Evolutionary conservation across 2,113 vertebrate genomes (phyloP).

Genomic region (Xiphophorus couchianus): DNA sequence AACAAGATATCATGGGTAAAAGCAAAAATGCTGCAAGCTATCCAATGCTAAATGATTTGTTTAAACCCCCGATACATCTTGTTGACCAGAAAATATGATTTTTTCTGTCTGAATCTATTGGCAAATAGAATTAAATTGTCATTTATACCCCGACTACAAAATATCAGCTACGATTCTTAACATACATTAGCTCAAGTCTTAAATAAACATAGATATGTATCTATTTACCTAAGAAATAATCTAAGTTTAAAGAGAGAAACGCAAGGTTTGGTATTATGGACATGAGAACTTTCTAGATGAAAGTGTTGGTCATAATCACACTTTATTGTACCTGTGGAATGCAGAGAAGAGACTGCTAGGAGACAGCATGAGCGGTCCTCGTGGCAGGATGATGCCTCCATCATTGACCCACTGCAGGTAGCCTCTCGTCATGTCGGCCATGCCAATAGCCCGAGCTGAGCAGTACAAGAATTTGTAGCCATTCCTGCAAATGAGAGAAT

Average conservation of each 20-base stretch:
- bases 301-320: background rate
- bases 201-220: background rate
- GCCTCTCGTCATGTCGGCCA: slow-evolving; percentile 97
- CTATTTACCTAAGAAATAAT: background rate
- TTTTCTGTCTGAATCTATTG: background rate
- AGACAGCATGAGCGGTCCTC: slow-evolving; percentile 94
- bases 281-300: background rate
- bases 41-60: no score
- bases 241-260: background rate
- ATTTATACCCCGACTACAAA: no score
- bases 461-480: slow-evolving; percentile 99
- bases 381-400: slow-evolving; percentile 92
- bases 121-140: background rate
- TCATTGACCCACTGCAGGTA: slow-evolving; percentile 99
- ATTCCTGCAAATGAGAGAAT: slow-evolving; percentile 80
- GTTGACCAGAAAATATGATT: background rate
- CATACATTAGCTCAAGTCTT: background rate
- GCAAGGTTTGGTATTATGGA: background rate
- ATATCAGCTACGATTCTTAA: no score
- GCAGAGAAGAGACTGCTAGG: slow-evolving; percentile 98
- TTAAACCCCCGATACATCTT: background rate
- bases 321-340: slow-evolving; percentile 88
- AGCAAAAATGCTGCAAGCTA: background rate
- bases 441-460: slow-evolving; percentile 95
- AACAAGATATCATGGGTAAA: background rate